Evolutionary conservation across 53 echinoderm and acorn worm species (phyloP), one percentile per base, ranked within the genome.

Genomic region (Hippasteria phrygiana): DNA sequence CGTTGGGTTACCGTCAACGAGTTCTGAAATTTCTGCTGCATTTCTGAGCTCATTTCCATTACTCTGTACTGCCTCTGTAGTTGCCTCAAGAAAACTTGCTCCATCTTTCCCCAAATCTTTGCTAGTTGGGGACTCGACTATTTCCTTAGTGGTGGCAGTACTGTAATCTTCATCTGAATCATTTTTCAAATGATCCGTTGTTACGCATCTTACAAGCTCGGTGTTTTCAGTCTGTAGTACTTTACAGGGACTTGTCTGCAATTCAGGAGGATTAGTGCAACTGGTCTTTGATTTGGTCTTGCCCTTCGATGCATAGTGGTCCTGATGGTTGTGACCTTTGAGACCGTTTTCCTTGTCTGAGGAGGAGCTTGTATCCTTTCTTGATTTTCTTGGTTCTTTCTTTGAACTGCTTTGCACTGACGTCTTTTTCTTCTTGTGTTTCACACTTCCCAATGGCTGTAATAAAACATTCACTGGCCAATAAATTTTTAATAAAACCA

Each of bases 261-360:
- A 59, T 12, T 47, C 31, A 12, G 24, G 46, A 28, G 5, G 76
- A 76, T 31, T 26, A 18, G 26, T 76, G 33, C 55, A 79, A 34
- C 54, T 77, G 11, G 16, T 32, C 12, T 47, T 16, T 48, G 53
- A 34, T 79, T 79, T 56, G 24, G 38, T 18, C 20, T 62, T 35
- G 38, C 62, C 24, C 28, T 40, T n/a, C 0, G 76, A 47, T 78
- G 63, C 63, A 27, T 13, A 5, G 10, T 1, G 47, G 53, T 31
- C 16, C 12, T 66, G 64, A 34, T 33, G 81, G 31, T 33, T 27
- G 17, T n/a, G 47, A 51, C 35, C 53, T 20, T 85, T 54, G 50
- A 85, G 35, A 37, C 71, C 51, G 71, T 85, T 85, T 51, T 85
- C 85, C 48, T 85, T 85, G 71, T 85, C 71, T 38, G 85, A 85